These are phyloP conservation scores for Noctilio leporinus DNA, from an alignment of 2,113 vertebrate genomes.

Conservation along the genomic window DNA sequence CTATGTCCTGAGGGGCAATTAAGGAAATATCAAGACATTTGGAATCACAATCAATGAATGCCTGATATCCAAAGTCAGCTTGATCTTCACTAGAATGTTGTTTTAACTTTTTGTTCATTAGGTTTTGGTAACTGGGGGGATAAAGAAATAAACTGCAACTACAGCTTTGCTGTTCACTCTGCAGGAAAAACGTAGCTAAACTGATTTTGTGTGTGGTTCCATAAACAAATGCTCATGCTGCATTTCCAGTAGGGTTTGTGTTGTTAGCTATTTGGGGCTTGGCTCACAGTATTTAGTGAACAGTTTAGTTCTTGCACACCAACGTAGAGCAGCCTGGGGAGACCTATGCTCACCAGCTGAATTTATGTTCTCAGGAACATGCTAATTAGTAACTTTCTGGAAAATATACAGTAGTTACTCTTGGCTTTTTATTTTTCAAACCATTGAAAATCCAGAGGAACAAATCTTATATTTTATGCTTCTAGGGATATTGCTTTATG, in stretches of 20 bases:
- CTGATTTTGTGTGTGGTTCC: neutral
- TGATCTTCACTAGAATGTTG: neutral
- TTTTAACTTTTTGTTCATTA: slow-evolving; percentile 24
- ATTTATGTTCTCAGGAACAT: neutral
- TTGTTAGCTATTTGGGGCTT: neutral
- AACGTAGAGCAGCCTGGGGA: neutral
- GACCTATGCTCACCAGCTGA: neutral
- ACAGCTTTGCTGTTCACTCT: neutral
- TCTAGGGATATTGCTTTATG: neutral
- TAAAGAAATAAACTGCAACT: neutral
- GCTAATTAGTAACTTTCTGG: slow-evolving; percentile 26
- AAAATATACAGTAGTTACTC: neutral
- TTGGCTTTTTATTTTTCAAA: slow-evolving; percentile 23
- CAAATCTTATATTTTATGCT: neutral
- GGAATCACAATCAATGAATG: neutral
- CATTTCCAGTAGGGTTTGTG: neutral
- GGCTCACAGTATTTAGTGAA: neutral
- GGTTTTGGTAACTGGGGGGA: neutral
- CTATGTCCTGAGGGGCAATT: neutral
- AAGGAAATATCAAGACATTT: neutral
- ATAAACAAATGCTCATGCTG: neutral
- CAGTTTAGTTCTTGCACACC: neutral
- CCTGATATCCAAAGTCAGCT: neutral
- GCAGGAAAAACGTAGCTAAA: neutral
- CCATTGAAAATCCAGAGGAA: neutral